Evolutionary conservation across 1,140 invertebrate species (phyloP).

Genomic region (Drosophila bocqueti): DNA sequence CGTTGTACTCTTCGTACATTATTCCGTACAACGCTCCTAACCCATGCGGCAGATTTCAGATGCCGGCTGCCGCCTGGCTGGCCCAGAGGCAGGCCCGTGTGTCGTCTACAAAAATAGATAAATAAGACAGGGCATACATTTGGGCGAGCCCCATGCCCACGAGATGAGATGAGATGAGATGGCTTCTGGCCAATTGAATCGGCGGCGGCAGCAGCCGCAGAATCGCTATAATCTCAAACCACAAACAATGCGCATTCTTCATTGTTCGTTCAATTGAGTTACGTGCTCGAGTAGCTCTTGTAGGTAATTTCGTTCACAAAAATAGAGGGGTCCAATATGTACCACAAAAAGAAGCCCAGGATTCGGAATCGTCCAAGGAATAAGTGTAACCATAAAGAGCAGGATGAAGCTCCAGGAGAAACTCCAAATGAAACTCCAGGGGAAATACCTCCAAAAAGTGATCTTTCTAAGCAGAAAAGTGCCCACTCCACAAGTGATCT

Average conservation of each 20-base stretch:
- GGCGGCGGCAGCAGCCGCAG: slow-evolving; percentile 13
- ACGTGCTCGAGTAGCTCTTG: slow-evolving; percentile 5
- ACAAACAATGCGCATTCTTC: slow-evolving; percentile 55
- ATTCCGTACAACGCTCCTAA: slow-evolving; percentile 52
- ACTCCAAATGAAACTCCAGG: background rate
- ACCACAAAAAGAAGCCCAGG: slow-evolving; percentile 73
- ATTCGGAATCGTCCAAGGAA: slow-evolving; percentile 74
- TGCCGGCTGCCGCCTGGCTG: slow-evolving; percentile 23
- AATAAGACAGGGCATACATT: slow-evolving; percentile 52
- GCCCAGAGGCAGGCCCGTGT: slow-evolving; percentile 42
- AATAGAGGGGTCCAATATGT: slow-evolving; percentile 10
- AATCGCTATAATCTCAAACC: slow-evolving; percentile 29
- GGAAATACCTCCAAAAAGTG: background rate
- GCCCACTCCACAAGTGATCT: background rate
- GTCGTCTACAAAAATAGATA: slow-evolving; percentile 70
- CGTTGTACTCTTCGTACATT: slow-evolving; percentile 45
- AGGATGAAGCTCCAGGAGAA: slow-evolving; percentile 4
- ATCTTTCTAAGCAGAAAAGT: background rate
- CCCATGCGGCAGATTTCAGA: slow-evolving; percentile 14
- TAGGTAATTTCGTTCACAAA: slow-evolving; percentile 13
- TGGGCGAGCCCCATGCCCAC: slow-evolving; percentile 42
- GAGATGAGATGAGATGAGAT: slow-evolving; percentile 63
- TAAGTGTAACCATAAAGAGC: slow-evolving; percentile 63
- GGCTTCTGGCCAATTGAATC: slow-evolving; percentile 53
- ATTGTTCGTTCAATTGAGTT: slow-evolving; percentile 68